Evolutionary conservation across 2,888 invertebrate species (phyloP), one percentile per base, ranked within the genome.

Genomic region (Megaustenia siamemsis): DNA sequence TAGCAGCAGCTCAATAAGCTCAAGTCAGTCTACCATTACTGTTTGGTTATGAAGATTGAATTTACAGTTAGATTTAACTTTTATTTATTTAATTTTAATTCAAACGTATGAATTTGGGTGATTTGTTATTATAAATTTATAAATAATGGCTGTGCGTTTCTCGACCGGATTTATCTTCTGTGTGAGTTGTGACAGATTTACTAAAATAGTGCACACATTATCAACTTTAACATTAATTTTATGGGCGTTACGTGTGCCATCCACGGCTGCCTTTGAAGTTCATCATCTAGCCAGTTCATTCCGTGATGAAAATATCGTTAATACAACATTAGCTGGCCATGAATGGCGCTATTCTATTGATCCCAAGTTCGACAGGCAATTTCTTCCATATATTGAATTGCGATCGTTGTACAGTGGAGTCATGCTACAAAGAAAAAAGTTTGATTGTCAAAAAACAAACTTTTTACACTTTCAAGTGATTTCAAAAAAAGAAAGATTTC

Each of bases 281-380:
- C 88, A 89, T 83, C 88, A 89, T 83, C 73, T 90, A 10, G 75
- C 86, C 8, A 75, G 82, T 69, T 76, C 73, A 40, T 85, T 86
- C 60, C 43, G 43, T n/a, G 71, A 71, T 32, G 87, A 87, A 43
- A 84, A 82, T 1, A 60, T 93, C 12, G 92, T 92, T 83, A 91
- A 93, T 85, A 90, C 89, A 35, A 90, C 91, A 80, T 85, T 91
- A 40, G 66, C 66, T 8, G 92, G 91, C 32, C 85, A 96, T 89
- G 96, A 96, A 24, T 91, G 93, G 92, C 89, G 89, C 6, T 93
- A 93, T 82, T 84, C 87, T 38, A 71, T 93, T n/a, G 91, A 91
- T 38, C 76, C 86, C 15, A 84, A 76, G 18, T 75, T 86, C 24
- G 84, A 86, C 53, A 83, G 73, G 12, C 49, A 84, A 32, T 45